Base-by-base conservation (phyloP, 1,140 invertebrate species). In the Drosophila truncata region DNA sequence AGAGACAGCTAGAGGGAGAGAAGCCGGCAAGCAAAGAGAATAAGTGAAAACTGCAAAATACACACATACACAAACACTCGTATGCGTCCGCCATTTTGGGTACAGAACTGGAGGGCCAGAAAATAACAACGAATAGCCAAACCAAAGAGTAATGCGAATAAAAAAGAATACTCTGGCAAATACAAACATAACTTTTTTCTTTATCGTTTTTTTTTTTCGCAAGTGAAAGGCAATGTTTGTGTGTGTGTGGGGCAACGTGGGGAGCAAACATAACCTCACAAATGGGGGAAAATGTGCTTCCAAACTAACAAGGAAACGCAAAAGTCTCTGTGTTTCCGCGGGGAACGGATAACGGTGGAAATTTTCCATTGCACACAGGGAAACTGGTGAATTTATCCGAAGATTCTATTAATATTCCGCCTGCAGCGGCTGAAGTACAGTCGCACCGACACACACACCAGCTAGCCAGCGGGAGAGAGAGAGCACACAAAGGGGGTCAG, bases 21-120 rank as follows among this genome's bases (percentile, higher is more conserved):
- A 78, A 88, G 80, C 83, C 83, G 83, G 83, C 84, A 78, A 86
- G 31, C 86, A 83, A 91, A 83, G 75, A 76, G 65, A 84, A 91
- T 87, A 61, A 66, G 70, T 65, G 57, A 81, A 85, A 64, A 88
- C 67, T 57, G 63, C 88, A 74, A 67, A 78, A 80, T 64, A 90
- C 63, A 67, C 57, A 57, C 50, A 77, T 52, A 78, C 49, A 50
- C 25, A 78, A 35, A 75, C 63, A 78, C 35, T 39, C 62, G 64
- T 67, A 54, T 46, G 60, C 42, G 67, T 52, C 87, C 82, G 87
- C 87, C 87, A 91, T 91, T 91, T 91, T 91, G 80, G 72, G 65
- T 78, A 85, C 74, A 76, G 72, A 84, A 81, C 82, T 85, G 85
- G 78, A 82, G 80, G 80, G 76, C 71, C 77, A 80, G 66, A 79